A percentile compares a stretch with the other conserved stretches of the same genome.
phyloP scores from a whole-genome alignment of 2,888 invertebrate species.

The Hololepta plana region DNA sequence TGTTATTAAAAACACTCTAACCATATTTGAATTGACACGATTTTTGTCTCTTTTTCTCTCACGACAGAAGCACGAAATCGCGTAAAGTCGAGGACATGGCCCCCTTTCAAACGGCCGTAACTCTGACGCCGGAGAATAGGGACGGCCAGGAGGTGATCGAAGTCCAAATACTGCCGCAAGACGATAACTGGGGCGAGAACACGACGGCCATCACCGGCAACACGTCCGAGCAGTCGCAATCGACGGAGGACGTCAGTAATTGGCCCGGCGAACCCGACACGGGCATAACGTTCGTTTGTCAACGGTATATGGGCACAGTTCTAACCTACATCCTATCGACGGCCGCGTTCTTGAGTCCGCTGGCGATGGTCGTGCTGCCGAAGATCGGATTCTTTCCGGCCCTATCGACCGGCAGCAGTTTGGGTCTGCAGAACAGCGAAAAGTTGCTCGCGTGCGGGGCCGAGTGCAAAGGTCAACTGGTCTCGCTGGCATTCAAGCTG shows the following conservation, averaged over 20 bases:
- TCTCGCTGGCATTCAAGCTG: constrained; percentile 82
- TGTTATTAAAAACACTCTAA: constrained; percentile 3
- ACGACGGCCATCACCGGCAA: constrained; percentile 94
- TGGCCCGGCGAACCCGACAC: constrained; percentile 61
- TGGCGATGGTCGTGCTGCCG: constrained; percentile 89
- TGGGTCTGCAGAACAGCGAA: constrained; percentile 33
- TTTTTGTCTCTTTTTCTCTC: constrained; percentile 12
- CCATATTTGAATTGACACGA: constrained; percentile 3
- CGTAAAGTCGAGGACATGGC: constrained; percentile 55
- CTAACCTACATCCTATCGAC: constrained; percentile 63
- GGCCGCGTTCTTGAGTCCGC: constrained; percentile 76
- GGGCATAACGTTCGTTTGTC: constrained; percentile 55
- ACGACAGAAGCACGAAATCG: constrained; percentile 42
- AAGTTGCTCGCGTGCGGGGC: constrained; percentile 71
- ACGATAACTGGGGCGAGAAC: constrained; percentile 98
- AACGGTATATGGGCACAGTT: constrained; percentile 67
- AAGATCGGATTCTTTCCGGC: constrained; percentile 75
- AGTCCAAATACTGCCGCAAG: constrained; percentile 89
- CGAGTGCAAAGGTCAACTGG: constrained; percentile 84
- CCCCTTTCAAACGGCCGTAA: constrained; percentile 73
- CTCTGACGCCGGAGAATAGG: constrained; percentile 57
- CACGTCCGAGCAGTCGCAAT: constrained; percentile 89
- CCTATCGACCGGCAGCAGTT: constrained; percentile 40
- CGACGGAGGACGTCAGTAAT: constrained; percentile 77
- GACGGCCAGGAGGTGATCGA: constrained; percentile 87